Evolutionary conservation across 2,113 vertebrate species (phyloP).

Genomic region (Tragelaphus buxtoni): DNA sequence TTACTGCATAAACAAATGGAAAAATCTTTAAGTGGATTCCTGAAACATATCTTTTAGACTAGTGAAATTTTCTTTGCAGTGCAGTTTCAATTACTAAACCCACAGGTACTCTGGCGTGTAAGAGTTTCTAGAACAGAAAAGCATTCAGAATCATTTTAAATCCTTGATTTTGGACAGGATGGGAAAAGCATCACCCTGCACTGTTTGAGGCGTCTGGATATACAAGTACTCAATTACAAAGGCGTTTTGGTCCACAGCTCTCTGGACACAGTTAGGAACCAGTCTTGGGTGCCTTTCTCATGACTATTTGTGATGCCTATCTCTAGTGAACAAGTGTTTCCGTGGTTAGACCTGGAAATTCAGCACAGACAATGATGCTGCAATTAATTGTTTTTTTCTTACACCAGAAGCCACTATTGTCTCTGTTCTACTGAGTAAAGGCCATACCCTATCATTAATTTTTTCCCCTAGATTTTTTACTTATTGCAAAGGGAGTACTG

Average conservation of each 20-base stretch:
- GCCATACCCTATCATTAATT: slow-evolving; percentile 54
- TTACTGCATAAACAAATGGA: slow-evolving; percentile 61
- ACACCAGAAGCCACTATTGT: slow-evolving; percentile 30
- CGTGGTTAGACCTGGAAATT: slow-evolving; percentile 60
- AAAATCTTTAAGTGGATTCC: slow-evolving; percentile 47
- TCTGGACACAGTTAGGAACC: not conserved
- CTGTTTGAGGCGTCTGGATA: not conserved
- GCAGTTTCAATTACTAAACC: slow-evolving; percentile 4
- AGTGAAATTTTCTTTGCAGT: slow-evolving; percentile 28
- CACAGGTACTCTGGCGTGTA: not conserved
- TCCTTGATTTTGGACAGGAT: not conserved
- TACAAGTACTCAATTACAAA: not conserved
- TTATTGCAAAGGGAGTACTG: slow-evolving; percentile 51
- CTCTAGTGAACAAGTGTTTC: slow-evolving; percentile 56
- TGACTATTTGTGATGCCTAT: not conserved
- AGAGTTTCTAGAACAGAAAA: not conserved
- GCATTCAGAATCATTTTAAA: not conserved
- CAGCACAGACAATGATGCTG: slow-evolving; percentile 20
- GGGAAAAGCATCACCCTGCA: not conserved
- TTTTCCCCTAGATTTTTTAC: slow-evolving; percentile 6
- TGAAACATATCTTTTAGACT: slow-evolving; percentile 11
- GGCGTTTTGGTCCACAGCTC: not conserved
- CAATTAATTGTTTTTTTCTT: slow-evolving; percentile 61
- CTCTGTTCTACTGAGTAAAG: slow-evolving; percentile 63
- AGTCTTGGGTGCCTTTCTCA: not conserved